Evolutionary conservation across 2,888 invertebrate species (phyloP), one percentile per base, ranked within the genome.

Genomic region (Leuctra nigra): DNA sequence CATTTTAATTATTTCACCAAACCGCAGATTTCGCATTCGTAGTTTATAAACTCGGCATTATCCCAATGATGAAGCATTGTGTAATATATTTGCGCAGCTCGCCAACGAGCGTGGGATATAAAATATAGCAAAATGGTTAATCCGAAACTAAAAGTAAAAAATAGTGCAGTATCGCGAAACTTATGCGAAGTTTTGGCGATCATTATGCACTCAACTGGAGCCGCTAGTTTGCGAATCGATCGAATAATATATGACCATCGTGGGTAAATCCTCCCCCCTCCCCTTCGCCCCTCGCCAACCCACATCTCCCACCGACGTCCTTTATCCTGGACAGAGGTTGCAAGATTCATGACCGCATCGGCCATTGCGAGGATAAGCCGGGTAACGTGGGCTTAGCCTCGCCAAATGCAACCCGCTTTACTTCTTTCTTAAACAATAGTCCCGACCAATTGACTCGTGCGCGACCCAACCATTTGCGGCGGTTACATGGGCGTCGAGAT

Each of bases 231-330:
- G 57, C n/a, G 54, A 53, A 57, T 57, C 54, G 57, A 57, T 57
- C 38, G 54, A 54, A 25, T 57, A 57, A 57, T 54, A 39, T 57
- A 53, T 53, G 57, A 16, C 53, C 35, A 38, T 24, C 53, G 36
- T 14, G 36, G 38, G 39, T 33, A 24, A 53, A 16, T 16, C 14
- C 53, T 13, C 13, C 18, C 22, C 22, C 39, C 18, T 14, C 29
- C n/a, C 33, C 24, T n/a, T 25, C 25, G 3, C 48, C 1, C n/a
- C 38, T 11, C 38, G 7, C 38, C 38, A 4, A n/a, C 14, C 38
- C 14, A 7, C 16, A 18, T 20, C 4, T 11, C 18, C 41, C 41
- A 4, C 20, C 20, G 18, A 41, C 9, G 41, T 16, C 18, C 7
- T 41, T 4, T n/a, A 16, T 6, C 41, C 41, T 14, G 41, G 41